Percentiles rank a stretch among this genome's conserved stretches.
Evolutionary conservation across 2,888 invertebrate genomes (phyloP).

Genomic region (Uropetala carovei): DNA sequence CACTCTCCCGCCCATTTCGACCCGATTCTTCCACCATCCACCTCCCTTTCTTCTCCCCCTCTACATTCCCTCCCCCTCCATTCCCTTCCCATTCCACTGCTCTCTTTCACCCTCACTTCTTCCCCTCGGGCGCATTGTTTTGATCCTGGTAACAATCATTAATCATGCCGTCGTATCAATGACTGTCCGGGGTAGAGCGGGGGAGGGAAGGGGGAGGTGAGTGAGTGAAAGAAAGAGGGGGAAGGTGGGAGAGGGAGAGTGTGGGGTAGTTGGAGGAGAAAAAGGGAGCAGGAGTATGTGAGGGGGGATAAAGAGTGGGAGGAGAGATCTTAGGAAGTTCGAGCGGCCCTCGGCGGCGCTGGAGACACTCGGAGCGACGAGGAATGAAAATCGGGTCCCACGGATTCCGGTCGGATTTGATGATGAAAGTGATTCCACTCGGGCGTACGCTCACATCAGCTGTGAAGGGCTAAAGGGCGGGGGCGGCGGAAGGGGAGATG

Average conservation of each 20-base stretch:
- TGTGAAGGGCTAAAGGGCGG: neutral
- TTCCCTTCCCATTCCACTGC: neutral
- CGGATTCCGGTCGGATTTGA: constrained; percentile 46
- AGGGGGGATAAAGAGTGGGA: neutral
- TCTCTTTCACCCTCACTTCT: neutral
- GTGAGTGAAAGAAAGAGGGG: neutral
- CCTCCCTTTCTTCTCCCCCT: neutral
- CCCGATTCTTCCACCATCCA: neutral
- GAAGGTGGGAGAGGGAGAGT: neutral
- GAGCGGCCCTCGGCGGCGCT: constrained; percentile 30
- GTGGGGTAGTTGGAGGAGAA: neutral
- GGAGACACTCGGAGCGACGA: constrained; percentile 33
- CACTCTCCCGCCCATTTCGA: neutral
- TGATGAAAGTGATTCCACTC: constrained; percentile 7
- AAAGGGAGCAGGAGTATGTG: neutral
- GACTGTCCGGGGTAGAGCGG: constrained; percentile 74
- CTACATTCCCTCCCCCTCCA: neutral
- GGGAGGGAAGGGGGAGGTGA: constrained; percentile 69
- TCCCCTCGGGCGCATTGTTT: constrained; percentile 61
- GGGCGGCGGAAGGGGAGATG: neutral
- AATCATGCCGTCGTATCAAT: constrained; percentile 75
- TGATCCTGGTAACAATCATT: constrained; percentile 70
- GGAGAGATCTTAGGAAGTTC: constrained; percentile 17
- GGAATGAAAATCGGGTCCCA: constrained; percentile 47
- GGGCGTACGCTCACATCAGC: constrained; percentile 15